Evolutionary conservation across 2,797 vertebrate species (phyloP), one percentile per base, ranked within the genome.

Genomic region (Enteromius mattozi): DNA sequence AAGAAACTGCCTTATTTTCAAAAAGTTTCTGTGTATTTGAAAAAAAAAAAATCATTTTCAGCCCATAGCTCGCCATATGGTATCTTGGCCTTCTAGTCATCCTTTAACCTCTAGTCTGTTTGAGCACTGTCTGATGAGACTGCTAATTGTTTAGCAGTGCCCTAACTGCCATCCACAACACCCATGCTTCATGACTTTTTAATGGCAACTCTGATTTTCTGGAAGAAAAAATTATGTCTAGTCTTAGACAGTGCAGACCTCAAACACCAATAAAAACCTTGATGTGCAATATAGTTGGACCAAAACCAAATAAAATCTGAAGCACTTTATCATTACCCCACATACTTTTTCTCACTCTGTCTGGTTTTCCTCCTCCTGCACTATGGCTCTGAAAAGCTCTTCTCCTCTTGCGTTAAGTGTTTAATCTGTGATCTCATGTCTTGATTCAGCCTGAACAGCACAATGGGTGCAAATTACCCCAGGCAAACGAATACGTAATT

Each of bases 341-440:
- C 59, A 74, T 71, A 19, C 84, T 88, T 89, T 78, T 75, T 81
- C 54, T 81, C 42, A 33, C 59, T 54, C 30, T 33, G 87, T 84
- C 89, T 59, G 76, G 10, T 45, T 72, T 40, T 90, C 87, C 87
- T 30, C 91, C 78, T 80, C n/a, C n/a, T 47, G 42, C 40, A 40
- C 19, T 45, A 51, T 59, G 68, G 66, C 33, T 82, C 49, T 86
- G 85, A 86, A 86, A 80, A 85, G 86, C 85, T 84, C 79, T 61
- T 86, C 84, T 86, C 51, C 14, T 61, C 78, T 79, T 10, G 12
- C 40, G 88, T 93, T 93, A 95, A 95, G 94, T 94, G 92, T 92
- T 92, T 95, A 94, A 95, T 95, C 93, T 93, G 93, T 92, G 93
- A 94, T 94, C 92, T 94, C 90, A 87, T 93, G 93, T 94, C 91